Percentiles rank a stretch among this genome's conserved stretches.
phyloP scores from a whole-genome alignment of 2,797 vertebrate species.

The Chaunax sp. region DNA sequence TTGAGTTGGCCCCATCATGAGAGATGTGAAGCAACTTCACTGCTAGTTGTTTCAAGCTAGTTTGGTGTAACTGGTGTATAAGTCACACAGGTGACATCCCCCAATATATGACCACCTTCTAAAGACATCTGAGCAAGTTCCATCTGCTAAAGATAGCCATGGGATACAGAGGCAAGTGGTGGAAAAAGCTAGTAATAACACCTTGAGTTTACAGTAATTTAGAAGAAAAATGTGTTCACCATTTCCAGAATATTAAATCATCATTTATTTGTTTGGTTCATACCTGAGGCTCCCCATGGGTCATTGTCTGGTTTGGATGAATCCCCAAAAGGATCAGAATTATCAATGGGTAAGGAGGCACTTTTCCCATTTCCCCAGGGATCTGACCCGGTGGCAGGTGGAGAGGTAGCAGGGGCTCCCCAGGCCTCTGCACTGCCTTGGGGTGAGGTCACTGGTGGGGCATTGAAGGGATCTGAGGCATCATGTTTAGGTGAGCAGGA shows the following conservation, averaged over 20 bases:
- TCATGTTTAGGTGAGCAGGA: conserved; percentile 32
- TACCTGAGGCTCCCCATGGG: conserved; percentile 81
- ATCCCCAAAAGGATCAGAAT: conserved; percentile 75
- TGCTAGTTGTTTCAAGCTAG: no score
- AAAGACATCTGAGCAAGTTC: not conserved
- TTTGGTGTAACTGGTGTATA: no score
- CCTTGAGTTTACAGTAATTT: not conserved
- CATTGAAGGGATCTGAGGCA: conserved; percentile 51
- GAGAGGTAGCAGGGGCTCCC: conserved; percentile 66
- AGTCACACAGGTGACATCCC: no score
- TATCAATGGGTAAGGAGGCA: conserved; percentile 37
- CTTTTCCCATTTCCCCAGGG: conserved; percentile 62
- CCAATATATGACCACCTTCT: not conserved
- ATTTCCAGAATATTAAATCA: not conserved
- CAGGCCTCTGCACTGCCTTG: conserved; percentile 79
- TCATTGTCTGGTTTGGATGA: conserved; percentile 69
- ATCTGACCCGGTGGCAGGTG: conserved; percentile 49
- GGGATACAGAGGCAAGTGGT: not conserved
- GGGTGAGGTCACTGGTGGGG: conserved; percentile 33
- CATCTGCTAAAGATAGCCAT: not conserved
- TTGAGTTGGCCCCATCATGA: no score
- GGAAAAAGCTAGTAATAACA: not conserved
- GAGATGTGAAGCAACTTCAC: no score
- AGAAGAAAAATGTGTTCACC: not conserved
- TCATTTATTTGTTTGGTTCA: conserved; percentile 15